Percentiles rank a stretch among this genome's conserved stretches.
phyloP scores from a whole-genome alignment of 2,113 vertebrate genomes.

The Pteronura brasiliensis region DNA sequence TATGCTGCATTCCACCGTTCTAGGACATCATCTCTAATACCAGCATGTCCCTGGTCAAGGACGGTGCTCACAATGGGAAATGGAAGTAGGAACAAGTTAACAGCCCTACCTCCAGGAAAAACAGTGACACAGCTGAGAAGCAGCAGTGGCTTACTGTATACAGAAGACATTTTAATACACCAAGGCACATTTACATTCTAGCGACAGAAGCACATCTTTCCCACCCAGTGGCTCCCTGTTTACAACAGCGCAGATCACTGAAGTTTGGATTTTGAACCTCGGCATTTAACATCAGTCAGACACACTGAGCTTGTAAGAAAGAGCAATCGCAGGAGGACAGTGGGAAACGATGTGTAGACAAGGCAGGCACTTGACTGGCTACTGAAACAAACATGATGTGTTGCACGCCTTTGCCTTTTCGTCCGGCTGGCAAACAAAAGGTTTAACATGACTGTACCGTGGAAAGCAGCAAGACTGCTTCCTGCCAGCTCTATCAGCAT shows the following conservation, averaged over 20 bases:
- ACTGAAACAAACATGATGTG: not conserved
- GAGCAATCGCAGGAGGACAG: not conserved
- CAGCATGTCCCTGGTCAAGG: not conserved
- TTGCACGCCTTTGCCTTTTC: not conserved
- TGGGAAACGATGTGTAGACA: not conserved
- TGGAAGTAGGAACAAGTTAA: not conserved
- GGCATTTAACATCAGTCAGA: not conserved
- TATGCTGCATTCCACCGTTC: not conserved
- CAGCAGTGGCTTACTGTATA: not conserved
- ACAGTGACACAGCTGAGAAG: not conserved
- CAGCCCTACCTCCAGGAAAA: not conserved
- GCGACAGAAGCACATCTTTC: not conserved
- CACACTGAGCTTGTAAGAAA: not conserved
- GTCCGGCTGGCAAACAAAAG: not conserved
- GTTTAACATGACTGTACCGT: not conserved
- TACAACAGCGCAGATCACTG: not conserved
- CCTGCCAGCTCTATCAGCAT: rapidly evolving
- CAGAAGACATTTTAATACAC: slow-evolving; percentile 59
- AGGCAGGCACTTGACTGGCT: not conserved
- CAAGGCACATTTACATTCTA: not conserved
- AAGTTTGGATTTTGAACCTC: not conserved
- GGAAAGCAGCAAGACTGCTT: not conserved
- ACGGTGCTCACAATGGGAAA: not conserved
- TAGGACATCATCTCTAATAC: not conserved
- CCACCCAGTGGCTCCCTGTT: not conserved